Conservation (phyloP, 2,113 vertebrate species). For the Turnix velox region DNA sequence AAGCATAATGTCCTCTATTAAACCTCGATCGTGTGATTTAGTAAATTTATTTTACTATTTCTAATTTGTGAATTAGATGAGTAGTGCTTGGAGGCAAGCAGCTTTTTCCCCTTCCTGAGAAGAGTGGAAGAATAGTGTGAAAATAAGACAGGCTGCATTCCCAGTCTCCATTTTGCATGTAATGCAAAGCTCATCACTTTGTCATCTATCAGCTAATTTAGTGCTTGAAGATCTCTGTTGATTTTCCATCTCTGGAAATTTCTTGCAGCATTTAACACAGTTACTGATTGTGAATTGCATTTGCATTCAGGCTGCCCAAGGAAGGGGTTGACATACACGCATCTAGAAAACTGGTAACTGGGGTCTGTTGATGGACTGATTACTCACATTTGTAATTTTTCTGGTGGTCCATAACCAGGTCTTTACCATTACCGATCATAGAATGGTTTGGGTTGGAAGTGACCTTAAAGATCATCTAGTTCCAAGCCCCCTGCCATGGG, state of each 20-base stretch:
- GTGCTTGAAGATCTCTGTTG: neutral
- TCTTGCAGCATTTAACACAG: neutral
- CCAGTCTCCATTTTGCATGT: neutral
- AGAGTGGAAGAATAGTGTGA: neutral
- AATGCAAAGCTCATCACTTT: neutral
- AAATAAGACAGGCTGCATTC: neutral
- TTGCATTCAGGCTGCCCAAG: constrained; percentile 17
- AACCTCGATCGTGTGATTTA: neutral
- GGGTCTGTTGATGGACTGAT: neutral
- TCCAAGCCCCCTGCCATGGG: no score
- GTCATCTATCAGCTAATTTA: neutral
- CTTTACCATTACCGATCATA: neutral
- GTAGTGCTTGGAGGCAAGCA: neutral
- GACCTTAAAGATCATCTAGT: no score
- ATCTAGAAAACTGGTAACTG: neutral
- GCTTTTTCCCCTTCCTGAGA: neutral
- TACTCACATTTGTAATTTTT: neutral
- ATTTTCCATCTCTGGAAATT: neutral
- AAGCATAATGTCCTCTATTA: neutral
- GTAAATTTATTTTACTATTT: neutral
- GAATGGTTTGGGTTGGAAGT: no score
- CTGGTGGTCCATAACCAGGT: neutral
- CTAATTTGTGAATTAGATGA: neutral
- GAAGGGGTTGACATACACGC: neutral
- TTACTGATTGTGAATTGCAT: neutral